Conservation (phyloP, 2,113 vertebrate genomes). For the Sander lucioperca region DNA sequence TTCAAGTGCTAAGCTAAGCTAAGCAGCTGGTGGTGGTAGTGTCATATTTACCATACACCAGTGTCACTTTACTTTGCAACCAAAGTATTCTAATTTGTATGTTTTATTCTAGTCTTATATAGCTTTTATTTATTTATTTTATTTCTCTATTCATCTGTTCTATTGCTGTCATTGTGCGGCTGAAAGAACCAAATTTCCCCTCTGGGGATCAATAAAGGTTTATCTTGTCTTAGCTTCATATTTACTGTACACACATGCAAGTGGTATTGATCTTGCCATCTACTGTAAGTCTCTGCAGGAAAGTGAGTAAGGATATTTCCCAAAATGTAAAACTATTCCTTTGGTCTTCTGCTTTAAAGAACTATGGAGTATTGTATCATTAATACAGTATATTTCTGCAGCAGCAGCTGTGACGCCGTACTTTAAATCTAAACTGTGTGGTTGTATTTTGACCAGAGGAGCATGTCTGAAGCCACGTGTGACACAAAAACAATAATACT, state of each 20-base stretch:
- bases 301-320: background rate
- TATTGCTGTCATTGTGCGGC: background rate
- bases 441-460: slow-evolving; percentile 16
- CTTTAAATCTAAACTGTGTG: slow-evolving; percentile 14
- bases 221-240: background rate
- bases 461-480: slow-evolving; percentile 1
- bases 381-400: slow-evolving; percentile 3
- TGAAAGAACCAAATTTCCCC: background rate
- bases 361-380: background rate
- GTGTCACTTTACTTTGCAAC: background rate
- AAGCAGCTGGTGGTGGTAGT: background rate
- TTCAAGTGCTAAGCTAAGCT: background rate
- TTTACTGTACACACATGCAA: background rate
- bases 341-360: background rate
- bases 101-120: background rate
- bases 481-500: slow-evolving; percentile 36
- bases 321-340: background rate
- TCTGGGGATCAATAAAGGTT: background rate
- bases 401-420: background rate
- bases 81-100: background rate
- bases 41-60: background rate
- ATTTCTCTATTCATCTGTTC: background rate
- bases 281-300: background rate
- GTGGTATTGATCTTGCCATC: background rate
- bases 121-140: background rate